These are phyloP conservation scores for Enteromius fasciolatus DNA, from an alignment of 2,797 vertebrate species.

Conservation along the genomic window DNA sequence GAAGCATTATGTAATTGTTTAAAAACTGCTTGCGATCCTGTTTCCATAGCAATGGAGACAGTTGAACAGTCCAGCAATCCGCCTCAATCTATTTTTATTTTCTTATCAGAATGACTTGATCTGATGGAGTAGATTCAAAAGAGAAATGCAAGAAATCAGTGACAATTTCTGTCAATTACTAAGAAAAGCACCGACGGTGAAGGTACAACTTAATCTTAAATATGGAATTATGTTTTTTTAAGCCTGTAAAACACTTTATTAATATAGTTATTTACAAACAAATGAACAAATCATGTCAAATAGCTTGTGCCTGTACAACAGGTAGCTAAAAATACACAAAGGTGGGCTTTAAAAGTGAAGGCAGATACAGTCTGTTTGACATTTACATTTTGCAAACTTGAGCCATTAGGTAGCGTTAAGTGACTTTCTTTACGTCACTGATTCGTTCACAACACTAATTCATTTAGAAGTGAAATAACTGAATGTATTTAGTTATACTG, in stretches of 20 bases:
- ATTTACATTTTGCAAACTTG: not conserved
- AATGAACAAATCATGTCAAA: not conserved
- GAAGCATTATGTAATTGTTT: slow-evolving; percentile 31
- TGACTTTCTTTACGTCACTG: not conserved
- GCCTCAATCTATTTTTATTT: not conserved
- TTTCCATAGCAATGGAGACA: slow-evolving; percentile 43
- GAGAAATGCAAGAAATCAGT: not conserved
- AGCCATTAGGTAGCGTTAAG: not conserved
- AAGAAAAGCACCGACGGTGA: not conserved
- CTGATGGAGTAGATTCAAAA: slow-evolving; percentile 14
- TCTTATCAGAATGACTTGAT: slow-evolving; percentile 26
- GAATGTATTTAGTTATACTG: not conserved
- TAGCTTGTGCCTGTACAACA: not conserved
- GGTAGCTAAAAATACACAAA: not conserved
- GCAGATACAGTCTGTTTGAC: not conserved
- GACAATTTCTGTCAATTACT: not conserved
- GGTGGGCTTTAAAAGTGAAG: not conserved
- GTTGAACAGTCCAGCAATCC: slow-evolving; percentile 11
- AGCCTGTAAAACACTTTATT: not conserved
- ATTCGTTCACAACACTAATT: not conserved
- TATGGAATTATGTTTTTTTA: not conserved
- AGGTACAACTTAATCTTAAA: not conserved
- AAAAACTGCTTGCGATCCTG: slow-evolving; percentile 13
- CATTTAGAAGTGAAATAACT: not conserved
- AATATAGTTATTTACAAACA: not conserved